Conservation (phyloP, 2,113 vertebrate genomes). For the Tachysurus fulvidraco region DNA sequence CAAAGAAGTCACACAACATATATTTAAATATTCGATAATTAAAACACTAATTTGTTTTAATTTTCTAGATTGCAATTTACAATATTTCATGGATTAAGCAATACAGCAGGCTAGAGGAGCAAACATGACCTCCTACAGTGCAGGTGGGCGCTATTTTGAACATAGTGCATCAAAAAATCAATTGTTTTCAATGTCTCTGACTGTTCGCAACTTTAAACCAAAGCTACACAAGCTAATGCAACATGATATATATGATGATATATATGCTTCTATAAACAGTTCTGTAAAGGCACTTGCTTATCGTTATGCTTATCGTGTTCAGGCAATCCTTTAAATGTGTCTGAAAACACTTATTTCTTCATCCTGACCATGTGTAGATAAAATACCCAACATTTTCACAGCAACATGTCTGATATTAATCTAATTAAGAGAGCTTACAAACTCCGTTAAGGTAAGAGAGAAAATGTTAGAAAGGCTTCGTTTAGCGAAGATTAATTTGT, state of each 20-base stretch:
- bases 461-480: not conserved
- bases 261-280: not conserved
- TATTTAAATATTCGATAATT: not conserved
- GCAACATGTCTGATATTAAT: not conserved
- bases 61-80: not conserved
- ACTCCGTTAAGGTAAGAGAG: not conserved
- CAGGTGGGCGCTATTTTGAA: not conserved
- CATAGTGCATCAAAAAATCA: not conserved
- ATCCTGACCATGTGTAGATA: not conserved
- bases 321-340: not conserved
- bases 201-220: not conserved
- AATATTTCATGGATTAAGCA: not conserved
- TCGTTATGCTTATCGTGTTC: not conserved
- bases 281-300: not conserved
- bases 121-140: not conserved
- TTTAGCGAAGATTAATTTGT: not conserved
- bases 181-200: not conserved
- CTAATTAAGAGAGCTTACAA: not conserved
- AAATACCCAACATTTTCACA: not conserved
- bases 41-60: not conserved
- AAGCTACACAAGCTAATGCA: not conserved
- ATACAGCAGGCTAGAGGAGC: not conserved
- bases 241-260: not conserved
- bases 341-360: not conserved
- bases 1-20: not conserved